A percentile compares a stretch with the other conserved stretches of the same genome.
These are phyloP conservation scores for Mionectes macconnelli DNA, from an alignment of 2,113 vertebrate genomes.

Conservation along the genomic window DNA sequence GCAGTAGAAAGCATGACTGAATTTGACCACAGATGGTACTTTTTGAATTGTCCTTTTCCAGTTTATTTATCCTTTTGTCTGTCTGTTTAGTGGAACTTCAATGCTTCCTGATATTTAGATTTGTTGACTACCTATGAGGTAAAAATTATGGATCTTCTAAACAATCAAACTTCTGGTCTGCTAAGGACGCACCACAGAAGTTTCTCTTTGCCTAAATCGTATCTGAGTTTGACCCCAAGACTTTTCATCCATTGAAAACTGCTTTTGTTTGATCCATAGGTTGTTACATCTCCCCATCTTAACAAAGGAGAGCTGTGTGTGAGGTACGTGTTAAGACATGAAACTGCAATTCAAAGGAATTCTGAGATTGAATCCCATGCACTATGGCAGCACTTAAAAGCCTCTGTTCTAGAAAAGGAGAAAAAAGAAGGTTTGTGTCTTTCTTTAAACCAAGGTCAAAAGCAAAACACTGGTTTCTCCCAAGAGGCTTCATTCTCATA, in stretches of 20 bases:
- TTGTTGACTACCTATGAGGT: background rate
- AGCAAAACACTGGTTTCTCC: background rate
- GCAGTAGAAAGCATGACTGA: background rate
- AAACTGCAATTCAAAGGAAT: conserved; percentile 16
- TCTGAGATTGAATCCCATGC: background rate
- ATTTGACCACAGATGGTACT: background rate
- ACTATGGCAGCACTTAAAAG: background rate
- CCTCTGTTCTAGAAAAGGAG: background rate
- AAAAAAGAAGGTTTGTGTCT: background rate
- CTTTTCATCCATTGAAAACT: background rate
- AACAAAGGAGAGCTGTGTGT: background rate
- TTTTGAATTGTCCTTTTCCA: background rate
- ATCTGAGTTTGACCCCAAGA: background rate
- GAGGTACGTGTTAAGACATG: background rate
- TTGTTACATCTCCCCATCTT: background rate
- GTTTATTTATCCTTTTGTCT: background rate
- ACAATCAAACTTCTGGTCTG: background rate
- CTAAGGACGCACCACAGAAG: background rate
- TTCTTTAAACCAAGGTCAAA: background rate
- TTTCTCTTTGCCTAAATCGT: background rate
- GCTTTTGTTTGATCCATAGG: background rate
- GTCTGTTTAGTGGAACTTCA: background rate
- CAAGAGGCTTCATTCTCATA: background rate
- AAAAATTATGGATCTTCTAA: background rate
- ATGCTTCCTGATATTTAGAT: background rate